Percentiles rank a stretch among this genome's conserved stretches.
These are phyloP conservation scores for Prinia subflava DNA, from an alignment of 2,113 vertebrate genomes.

Conservation along the genomic window DNA sequence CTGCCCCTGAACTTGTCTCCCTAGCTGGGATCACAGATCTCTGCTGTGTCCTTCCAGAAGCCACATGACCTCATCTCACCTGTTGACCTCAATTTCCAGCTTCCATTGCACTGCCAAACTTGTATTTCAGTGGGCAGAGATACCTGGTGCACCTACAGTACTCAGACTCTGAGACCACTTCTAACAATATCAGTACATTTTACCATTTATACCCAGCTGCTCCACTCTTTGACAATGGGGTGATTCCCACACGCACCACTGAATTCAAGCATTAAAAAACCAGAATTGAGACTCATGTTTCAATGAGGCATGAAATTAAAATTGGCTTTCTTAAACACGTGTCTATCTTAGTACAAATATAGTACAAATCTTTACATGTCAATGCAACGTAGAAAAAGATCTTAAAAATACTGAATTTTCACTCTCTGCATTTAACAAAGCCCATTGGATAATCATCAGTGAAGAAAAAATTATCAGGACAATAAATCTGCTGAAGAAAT, in stretches of 20 bases:
- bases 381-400: not conserved
- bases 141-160: not conserved
- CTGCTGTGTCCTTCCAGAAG: not conserved
- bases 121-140: not conserved
- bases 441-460: conserved; percentile 5
- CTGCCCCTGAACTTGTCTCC: not conserved
- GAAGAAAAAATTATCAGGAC: conserved; percentile 32
- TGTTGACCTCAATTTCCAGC: not conserved
- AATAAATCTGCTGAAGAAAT: conserved; percentile 24
- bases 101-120: not conserved
- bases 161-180: not conserved
- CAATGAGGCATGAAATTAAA: not conserved
- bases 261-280: not conserved
- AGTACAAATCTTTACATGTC: not conserved
- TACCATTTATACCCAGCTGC: not conserved
- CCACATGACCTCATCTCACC: not conserved
- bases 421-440: not conserved
- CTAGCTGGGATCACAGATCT: not conserved
- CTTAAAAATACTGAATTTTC: not conserved
- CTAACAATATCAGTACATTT: not conserved
- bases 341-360: not conserved
- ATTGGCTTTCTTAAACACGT: not conserved
- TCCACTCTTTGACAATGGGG: not conserved
- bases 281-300: not conserved
- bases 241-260: not conserved